Base-by-base conservation (phyloP, 1,140 invertebrate species). In the Drosophila grimshawi region DNA sequence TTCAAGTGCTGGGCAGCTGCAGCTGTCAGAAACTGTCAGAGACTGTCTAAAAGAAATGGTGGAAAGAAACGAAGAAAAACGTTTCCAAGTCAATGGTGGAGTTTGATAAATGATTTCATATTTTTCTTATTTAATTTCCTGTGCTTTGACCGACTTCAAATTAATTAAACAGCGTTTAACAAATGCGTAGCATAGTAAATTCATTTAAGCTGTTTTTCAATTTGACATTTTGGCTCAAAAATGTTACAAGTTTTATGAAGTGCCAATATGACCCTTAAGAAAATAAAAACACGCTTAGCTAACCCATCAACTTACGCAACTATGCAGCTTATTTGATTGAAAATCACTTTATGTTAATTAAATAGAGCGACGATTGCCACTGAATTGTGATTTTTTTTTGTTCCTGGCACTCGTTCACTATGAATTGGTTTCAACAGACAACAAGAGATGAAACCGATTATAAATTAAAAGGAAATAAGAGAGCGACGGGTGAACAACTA, bases 141-240 rank as follows among this genome's bases (percentile, higher is more conserved):
- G 4, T 59, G 37, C 49, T 69, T 32, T 55, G 41, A 63, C 33
- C 53, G 41, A 32, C 57, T 60, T 72, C 35, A 85, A 78, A 86
- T 77, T 85, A 78, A 85, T 85, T 81, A 78, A 86, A 85, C 71
- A 81, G 56, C 53, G 78, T 78, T 86, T 63, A 83, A 78, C 74
- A 81, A 78, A 78, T 83, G 81, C 73, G 72, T 68, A 72, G 46
- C 63, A 59, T 39, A 61, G 49, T 1, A 11, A 1, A 33, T 30
- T 53, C 19, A 55, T 53, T 41, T 32, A 39, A 41, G 60, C 29
- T 30, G 41, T 43, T 19, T 10, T 3, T 7, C 37, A 8, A 57
- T 43, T 49, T 32, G 59, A 72, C 65, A 76, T 64, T 78, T 71
- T 74, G 7, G 3, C 27, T 35, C 5, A 5, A 19, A 69, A 56